phyloP scores from a whole-genome alignment of 2,888 invertebrate species.

The Sicus ferrugineus region DNA sequence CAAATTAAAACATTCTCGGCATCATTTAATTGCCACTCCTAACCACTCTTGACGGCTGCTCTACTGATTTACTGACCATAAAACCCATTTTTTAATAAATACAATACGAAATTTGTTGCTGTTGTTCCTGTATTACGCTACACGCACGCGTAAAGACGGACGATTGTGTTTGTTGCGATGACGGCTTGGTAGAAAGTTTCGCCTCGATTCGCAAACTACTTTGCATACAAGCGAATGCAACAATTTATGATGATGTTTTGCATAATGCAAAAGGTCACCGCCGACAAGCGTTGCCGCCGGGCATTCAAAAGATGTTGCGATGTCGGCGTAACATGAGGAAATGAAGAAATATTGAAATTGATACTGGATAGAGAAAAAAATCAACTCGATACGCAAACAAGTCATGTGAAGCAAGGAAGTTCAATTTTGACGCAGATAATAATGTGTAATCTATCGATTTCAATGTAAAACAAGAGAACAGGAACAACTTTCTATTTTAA shows the following conservation, averaged over 20 bases:
- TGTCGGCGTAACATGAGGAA: neutral
- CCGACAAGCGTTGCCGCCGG: neutral
- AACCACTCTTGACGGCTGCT: slow-evolving; percentile 23
- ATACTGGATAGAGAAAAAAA: neutral
- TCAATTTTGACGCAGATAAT: too few species aligned
- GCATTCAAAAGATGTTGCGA: neutral
- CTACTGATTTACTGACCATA: slow-evolving; percentile 45
- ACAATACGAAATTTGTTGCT: slow-evolving; percentile 8
- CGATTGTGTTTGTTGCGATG: neutral
- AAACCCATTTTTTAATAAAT: slow-evolving; percentile 39
- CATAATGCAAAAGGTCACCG: slow-evolving; percentile 32
- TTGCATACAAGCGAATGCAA: slow-evolving; percentile 30
- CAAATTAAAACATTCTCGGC: too few species aligned
- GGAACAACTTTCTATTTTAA: too few species aligned
- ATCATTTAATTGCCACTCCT: too few species aligned
- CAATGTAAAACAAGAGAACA: too few species aligned
- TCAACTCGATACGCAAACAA: neutral
- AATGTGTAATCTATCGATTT: too few species aligned
- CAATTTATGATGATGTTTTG: slow-evolving; percentile 27
- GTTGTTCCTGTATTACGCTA: slow-evolving; percentile 1
- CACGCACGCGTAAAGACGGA: too few species aligned
- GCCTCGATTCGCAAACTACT: slow-evolving; percentile 19
- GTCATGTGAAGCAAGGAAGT: neutral
- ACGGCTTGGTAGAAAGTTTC: neutral
- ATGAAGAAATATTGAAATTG: slow-evolving; percentile 5